Evolutionary conservation across 2,113 vertebrate species (phyloP).

Genomic region (Damaliscus lunatus): DNA sequence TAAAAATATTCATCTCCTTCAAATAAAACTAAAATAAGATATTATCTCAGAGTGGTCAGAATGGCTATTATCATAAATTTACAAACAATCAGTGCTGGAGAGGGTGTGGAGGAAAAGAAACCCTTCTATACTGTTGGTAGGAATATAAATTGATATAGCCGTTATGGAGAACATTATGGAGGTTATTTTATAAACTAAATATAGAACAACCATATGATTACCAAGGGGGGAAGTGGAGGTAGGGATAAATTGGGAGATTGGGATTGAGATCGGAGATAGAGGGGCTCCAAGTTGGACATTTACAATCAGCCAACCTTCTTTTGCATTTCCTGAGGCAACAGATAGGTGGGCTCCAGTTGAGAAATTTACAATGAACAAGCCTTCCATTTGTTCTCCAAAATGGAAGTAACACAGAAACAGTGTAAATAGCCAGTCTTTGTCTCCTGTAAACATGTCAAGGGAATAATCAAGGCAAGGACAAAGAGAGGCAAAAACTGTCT

Average conservation of each 20-base stretch:
- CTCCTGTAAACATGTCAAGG: not conserved
- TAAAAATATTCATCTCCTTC: not conserved
- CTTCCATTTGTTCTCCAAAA: not conserved
- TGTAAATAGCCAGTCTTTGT: not conserved
- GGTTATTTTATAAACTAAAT: not conserved
- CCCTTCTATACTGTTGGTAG: not conserved
- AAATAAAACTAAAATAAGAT: not conserved
- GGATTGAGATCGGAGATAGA: not conserved
- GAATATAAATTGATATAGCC: not conserved
- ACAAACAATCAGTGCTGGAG: not conserved
- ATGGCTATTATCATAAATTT: not conserved
- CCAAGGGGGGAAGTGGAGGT: not conserved
- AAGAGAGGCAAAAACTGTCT: not conserved
- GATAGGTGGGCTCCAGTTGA: not conserved
- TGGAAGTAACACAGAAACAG: not conserved
- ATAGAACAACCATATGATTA: not conserved
- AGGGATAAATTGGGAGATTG: not conserved
- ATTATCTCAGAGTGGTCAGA: not conserved
- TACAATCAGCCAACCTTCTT: not conserved
- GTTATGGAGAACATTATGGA: not conserved
- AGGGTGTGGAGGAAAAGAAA: not conserved
- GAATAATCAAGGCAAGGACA: not conserved
- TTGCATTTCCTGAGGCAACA: not conserved
- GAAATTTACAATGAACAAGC: not conserved
- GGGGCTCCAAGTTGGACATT: not conserved